Evolutionary conservation across 2,797 vertebrate species (phyloP), one percentile per base, ranked within the genome.

Genomic region (Lateolabrax maculatus): DNA sequence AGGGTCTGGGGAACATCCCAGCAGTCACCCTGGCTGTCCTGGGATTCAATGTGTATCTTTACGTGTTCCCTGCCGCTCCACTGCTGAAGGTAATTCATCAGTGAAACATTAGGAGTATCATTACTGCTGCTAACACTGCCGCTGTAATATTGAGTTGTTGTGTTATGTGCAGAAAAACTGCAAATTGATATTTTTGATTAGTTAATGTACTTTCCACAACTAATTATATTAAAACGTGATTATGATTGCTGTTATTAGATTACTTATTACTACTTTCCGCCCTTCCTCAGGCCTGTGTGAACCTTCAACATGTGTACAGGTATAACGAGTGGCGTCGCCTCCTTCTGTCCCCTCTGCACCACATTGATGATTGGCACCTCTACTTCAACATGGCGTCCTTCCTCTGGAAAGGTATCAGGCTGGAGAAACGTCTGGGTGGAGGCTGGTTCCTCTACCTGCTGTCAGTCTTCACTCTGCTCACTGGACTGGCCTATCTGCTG

Each of bases 351-450:
- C 97, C 97, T 0, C 46, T 99, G 71, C 98, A 99, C 92, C 98
- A 99, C 2, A 95, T 41, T 0, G 96, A 98, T 9, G 98, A 99
- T 37, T 96, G 94, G 96, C 98, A 99, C 64, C 95, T 99, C 19
- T 99, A 99, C 87, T 99, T 97, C 90, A 99, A 99, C 87, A 99
- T 99, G 98, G 90, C 52, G 2, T 99, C 98, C 52, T 94, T 99
- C 86, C 92, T 99, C 13, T 98, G 97, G 96, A 99, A 99, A 81
- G 98, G 98, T 15, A 88, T 94, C 0, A 90, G 71, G 25, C 93
- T 99, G 92, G 98, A 99, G 88, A 93, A 61, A 6, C 95, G 92
- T 43, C 91, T 99, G 46, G 97, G 97, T 11, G 95, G 96, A 12
- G 0, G 73, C 10, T 97, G 96, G 95, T 99, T 99, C 87, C 92